A percentile compares a stretch with the other conserved stretches of the same genome.
Evolutionary conservation across 2,113 vertebrate species (phyloP).

Genomic region (Barbus barbus): DNA sequence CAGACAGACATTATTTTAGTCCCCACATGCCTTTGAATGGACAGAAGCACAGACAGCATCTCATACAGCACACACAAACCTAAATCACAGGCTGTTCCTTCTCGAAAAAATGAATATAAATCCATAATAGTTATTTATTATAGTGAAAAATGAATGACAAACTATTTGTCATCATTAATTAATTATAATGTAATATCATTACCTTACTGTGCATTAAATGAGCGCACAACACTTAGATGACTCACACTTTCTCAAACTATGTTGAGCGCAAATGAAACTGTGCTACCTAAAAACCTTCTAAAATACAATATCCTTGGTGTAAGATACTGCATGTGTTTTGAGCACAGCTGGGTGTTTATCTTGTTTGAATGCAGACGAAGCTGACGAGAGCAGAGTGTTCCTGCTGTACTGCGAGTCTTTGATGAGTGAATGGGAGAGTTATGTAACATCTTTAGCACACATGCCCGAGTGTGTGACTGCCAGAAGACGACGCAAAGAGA

Average conservation of each 20-base stretch:
- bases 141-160: neutral
- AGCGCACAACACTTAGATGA: neutral
- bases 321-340: neutral
- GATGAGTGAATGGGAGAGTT: conserved; percentile 72
- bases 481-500: conserved; percentile 65
- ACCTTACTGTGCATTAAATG: neutral
- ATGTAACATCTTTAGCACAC: conserved; percentile 79
- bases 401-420: conserved; percentile 68
- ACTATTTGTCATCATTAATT: neutral
- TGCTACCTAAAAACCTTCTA: neutral
- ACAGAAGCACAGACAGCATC: neutral
- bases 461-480: conserved; percentile 79
- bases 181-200: neutral
- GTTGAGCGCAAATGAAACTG: neutral
- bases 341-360: neutral
- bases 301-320: neutral
- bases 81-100: neutral
- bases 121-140: neutral
- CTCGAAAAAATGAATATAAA: neutral
- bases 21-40: conserved; percentile 50
- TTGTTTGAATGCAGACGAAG: no score
- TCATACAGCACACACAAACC: neutral
- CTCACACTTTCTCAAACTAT: neutral
- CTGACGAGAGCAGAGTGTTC: no score
- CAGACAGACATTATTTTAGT: conserved; percentile 69